These are phyloP conservation scores for Colletes collaris DNA, from an alignment of 2,888 invertebrate genomes.

Conservation along the genomic window DNA sequence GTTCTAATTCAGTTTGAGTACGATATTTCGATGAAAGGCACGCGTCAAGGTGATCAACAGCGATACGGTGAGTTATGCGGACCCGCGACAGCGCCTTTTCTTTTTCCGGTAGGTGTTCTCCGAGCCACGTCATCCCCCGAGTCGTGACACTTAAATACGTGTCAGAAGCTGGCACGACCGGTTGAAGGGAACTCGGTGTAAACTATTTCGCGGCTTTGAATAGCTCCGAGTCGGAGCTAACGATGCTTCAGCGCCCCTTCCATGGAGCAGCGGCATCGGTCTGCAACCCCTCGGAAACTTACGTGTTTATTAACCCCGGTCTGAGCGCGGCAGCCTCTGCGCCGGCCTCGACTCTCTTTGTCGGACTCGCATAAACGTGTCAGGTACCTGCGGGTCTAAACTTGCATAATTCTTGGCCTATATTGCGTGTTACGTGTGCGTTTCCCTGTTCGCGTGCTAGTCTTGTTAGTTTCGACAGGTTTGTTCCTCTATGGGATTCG, in stretches of 20 bases:
- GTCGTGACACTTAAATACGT: constrained; percentile 68
- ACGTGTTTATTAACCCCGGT: constrained; percentile 71
- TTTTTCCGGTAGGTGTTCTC: constrained; percentile 12
- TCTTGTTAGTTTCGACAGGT: neutral
- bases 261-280: constrained; percentile 32
- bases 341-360: constrained; percentile 29
- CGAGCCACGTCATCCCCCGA: constrained; percentile 26
- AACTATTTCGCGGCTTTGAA: constrained; percentile 74
- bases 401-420: constrained; percentile 33
- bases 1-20: too few species aligned
- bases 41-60: constrained; percentile 20
- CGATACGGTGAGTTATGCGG: constrained; percentile 25
- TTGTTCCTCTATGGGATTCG: neutral
- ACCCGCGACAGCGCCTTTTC: constrained; percentile 10
- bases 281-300: constrained; percentile 59
- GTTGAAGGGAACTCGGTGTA: constrained; percentile 61
- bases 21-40: too few species aligned
- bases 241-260: constrained; percentile 68
- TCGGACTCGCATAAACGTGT: constrained; percentile 30
- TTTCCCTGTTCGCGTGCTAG: constrained; percentile 1
- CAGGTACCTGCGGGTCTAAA: constrained; percentile 39
- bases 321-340: constrained; percentile 28
- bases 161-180: constrained; percentile 53
- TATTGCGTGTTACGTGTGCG: constrained; percentile 22
- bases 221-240: constrained; percentile 68